Base-by-base conservation (phyloP, 2,797 vertebrate species). In the Halcyon badia region DNA sequence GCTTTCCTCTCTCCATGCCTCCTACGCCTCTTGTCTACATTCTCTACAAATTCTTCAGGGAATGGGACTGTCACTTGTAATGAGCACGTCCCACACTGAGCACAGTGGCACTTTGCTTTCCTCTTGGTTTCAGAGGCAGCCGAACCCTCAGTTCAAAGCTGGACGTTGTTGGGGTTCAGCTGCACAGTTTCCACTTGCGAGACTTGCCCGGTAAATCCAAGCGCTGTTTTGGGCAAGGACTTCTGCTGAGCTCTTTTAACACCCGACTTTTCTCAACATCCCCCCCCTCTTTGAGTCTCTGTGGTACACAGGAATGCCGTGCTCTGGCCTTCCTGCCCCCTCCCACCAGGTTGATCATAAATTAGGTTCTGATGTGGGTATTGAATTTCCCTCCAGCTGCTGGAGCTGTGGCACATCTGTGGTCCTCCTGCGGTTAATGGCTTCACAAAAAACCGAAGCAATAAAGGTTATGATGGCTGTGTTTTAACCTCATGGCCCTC, bases 401-500 rank as follows among this genome's bases (percentile, higher is more conserved):
- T 9, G 13, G 77, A 82, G 95, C 95, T 77, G 92, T 91, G 97
- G 82, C 97, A 97, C 98, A 98, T 98, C 97, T 98, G 98, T 86
- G 94, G 64, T 95, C 90, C 94, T 96, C 93, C 88, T 90, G 91
- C 31, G 78, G 96, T 97, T 97, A 97, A 98, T 97, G 96, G 92
- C 96, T 96, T 95, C 81, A 42, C 83, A 91, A 88, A 91, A 88
- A 92, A 96, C 94, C 82, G 95, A 94, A 96, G 96, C 87, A 97
- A 97, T 97, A 98, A 98, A 98, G 66, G 96, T 97, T 97, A 73
- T 96, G 97, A 97, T 93, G 96, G 93, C 75, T 97, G 94, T 70
- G 92, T 95, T 98, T 98, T 97, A 98, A 98, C 97, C 98, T 97
- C 82, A 3, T 93, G 97, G 95, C 97, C 98, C 94, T 96, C 57